Percentiles rank a stretch among this genome's conserved stretches.
Conservation (phyloP, 2,797 vertebrate genomes). For the Pangasius macronema region DNA sequence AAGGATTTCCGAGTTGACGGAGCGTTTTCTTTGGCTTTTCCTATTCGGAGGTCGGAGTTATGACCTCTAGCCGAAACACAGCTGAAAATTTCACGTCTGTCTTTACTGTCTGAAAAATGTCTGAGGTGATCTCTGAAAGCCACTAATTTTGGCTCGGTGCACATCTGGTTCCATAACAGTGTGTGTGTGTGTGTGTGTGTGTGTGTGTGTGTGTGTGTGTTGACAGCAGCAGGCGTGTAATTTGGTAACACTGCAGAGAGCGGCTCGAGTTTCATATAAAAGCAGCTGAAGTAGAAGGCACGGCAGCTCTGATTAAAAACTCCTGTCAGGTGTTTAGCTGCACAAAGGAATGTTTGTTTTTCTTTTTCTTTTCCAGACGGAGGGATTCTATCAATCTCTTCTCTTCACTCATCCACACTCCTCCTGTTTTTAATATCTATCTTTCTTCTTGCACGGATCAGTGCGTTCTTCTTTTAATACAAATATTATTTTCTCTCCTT, state of each 20-base stretch:
- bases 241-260: constrained; percentile 25
- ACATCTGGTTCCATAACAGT: constrained; percentile 20
- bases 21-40: not conserved
- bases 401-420: not conserved
- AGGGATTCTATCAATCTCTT: constrained; percentile 5
- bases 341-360: constrained; percentile 75
- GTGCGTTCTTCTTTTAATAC: no score
- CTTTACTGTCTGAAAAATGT: not conserved
- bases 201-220: constrained; percentile 41
- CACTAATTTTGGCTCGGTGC: not conserved
- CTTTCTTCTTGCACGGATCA: not conserved
- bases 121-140: not conserved
- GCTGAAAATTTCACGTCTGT: not conserved
- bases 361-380: constrained; percentile 66
- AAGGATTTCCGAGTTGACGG: not conserved
- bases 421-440: not conserved
- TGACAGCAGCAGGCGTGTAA: constrained; percentile 50
- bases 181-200: not conserved
- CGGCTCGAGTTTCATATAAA: constrained; percentile 46
- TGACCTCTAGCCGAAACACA: not conserved
- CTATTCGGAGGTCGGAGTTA: not conserved
- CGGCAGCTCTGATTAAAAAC: constrained; percentile 73
- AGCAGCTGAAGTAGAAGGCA: constrained; percentile 57
- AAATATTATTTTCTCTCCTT: not conserved
- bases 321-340: constrained; percentile 63